These are phyloP conservation scores for Phenganax marumi DNA, from an alignment of 92 coral and sea anemone species.

Conservation along the genomic window DNA sequence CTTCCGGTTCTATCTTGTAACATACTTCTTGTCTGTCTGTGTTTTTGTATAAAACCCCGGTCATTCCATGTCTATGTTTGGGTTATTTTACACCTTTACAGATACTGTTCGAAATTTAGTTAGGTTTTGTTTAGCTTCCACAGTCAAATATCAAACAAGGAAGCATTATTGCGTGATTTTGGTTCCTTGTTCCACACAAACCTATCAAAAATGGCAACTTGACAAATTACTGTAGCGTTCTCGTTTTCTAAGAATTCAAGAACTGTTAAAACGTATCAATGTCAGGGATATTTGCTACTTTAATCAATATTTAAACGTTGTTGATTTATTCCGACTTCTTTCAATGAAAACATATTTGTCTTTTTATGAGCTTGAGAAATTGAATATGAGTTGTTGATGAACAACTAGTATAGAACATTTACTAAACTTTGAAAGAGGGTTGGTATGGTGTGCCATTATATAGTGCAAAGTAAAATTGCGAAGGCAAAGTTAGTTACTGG, in stretches of 20 bases:
- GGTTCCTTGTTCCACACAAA: neutral
- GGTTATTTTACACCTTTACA: slow-evolving; percentile 8
- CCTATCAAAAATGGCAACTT: neutral
- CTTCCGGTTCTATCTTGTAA: slow-evolving; percentile 34
- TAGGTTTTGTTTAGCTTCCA: neutral
- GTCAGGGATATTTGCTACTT: neutral
- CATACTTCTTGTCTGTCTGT: no score
- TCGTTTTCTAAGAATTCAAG: slow-evolving; percentile 1
- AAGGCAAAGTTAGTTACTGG: no score
- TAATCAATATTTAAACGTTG: neutral
- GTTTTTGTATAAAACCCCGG: no score
- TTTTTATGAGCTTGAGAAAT: neutral
- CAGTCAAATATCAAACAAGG: neutral
- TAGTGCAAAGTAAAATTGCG: no score
- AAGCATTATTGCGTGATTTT: neutral
- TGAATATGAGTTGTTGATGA: neutral
- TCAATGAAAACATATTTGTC: neutral
- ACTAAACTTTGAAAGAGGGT: no score
- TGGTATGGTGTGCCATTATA: no score
- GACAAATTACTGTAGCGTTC: neutral
- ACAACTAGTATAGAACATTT: no score
- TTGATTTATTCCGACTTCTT: neutral
- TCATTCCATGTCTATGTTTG: no score
- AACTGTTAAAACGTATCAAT: neutral
- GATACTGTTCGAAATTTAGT: neutral